These are phyloP conservation scores for Petrocephalus zakoni DNA, from an alignment of 2,113 vertebrate species.

Conservation along the genomic window DNA sequence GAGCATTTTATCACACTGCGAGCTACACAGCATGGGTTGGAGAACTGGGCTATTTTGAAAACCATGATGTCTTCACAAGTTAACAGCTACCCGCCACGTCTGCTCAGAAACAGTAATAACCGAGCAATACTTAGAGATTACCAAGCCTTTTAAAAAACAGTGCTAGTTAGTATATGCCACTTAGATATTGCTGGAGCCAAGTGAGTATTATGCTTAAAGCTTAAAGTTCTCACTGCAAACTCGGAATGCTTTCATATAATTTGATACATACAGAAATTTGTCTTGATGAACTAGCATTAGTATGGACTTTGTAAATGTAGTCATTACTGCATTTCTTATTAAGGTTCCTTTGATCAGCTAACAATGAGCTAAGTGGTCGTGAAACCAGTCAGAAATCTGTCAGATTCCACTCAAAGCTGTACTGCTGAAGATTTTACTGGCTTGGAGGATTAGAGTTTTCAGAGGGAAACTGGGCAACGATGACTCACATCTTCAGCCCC, in stretches of 20 bases:
- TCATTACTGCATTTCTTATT: neutral
- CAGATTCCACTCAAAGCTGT: slow-evolving; percentile 53
- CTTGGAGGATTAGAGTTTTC: slow-evolving; percentile 37
- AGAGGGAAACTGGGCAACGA: slow-evolving; percentile 28
- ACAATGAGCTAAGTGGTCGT: neutral
- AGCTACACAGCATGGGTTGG: neutral
- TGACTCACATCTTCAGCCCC: slow-evolving; percentile 55
- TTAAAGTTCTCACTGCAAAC: neutral
- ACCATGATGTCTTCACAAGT: neutral
- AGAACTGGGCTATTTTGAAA: neutral
- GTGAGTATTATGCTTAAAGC: neutral
- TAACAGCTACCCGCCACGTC: neutral
- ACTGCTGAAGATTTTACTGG: slow-evolving; percentile 55
- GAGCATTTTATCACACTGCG: neutral
- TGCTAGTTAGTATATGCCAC: neutral
- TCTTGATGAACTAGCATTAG: neutral
- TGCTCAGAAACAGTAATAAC: neutral
- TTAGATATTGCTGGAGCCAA: neutral
- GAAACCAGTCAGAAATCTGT: slow-evolving; percentile 38
- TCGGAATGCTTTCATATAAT: neutral
- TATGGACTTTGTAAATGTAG: neutral
- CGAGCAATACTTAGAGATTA: neutral
- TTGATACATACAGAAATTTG: neutral
- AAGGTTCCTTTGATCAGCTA: neutral
- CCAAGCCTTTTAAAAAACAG: neutral